These are phyloP conservation scores for Masticophis lateralis DNA, from an alignment of 2,797 vertebrate genomes.

Conservation along the genomic window DNA sequence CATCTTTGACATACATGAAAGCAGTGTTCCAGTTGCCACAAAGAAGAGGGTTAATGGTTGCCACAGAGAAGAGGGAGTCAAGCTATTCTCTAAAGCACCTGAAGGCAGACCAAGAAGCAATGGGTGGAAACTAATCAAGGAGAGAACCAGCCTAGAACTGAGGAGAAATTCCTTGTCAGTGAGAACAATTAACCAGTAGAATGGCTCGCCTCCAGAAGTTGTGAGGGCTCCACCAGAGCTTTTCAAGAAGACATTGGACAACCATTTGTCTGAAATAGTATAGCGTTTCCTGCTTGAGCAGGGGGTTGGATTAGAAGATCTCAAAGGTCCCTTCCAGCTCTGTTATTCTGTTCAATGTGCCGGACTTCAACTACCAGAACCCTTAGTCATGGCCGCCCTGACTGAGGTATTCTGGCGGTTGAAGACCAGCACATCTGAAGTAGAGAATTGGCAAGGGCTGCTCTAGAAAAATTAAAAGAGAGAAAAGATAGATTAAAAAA, in stretches of 20 bases:
- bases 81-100: not conserved
- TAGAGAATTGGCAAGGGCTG: not conserved
- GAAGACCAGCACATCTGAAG: not conserved
- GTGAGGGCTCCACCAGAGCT: not conserved
- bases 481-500: not conserved
- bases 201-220: not conserved
- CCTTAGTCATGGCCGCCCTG: not conserved
- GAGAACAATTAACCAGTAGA: not conserved
- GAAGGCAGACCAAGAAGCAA: not conserved
- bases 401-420: not conserved
- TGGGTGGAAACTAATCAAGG: not conserved
- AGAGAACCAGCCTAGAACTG: not conserved
- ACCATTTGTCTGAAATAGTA: not conserved
- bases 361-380: not conserved
- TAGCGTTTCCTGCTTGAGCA: not conserved
- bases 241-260: not conserved
- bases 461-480: not conserved
- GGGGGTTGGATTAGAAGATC: not conserved
- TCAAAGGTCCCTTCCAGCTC: not conserved
- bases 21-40: not conserved
- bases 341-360: not conserved
- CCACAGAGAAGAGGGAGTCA: not conserved
- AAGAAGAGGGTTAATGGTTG: not conserved
- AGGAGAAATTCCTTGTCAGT: not conserved
- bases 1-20: not conserved